A percentile compares a stretch with the other conserved stretches of the same genome.
Evolutionary conservation across 2,113 vertebrate genomes (phyloP).

Genomic region (Salvelinus alpinus): DNA sequence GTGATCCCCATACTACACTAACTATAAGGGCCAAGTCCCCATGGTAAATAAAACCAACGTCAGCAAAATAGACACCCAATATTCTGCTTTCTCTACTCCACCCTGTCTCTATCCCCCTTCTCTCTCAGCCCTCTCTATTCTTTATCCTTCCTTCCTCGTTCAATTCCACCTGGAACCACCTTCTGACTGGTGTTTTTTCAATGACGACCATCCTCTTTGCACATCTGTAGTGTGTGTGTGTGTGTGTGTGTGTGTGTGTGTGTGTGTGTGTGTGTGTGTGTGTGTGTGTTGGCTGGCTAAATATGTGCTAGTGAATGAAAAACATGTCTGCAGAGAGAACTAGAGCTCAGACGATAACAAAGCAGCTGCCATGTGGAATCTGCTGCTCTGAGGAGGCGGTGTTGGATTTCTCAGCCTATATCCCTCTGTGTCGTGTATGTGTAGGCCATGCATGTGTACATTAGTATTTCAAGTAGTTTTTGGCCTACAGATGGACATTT

Average conservation of each 20-base stretch:
- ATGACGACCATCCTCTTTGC: too few species aligned
- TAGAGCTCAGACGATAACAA: conserved; percentile 5
- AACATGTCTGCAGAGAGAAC: background rate
- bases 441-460: background rate
- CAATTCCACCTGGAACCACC: too few species aligned
- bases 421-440: background rate
- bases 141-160: background rate
- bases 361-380: conserved; percentile 7
- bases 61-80: too few species aligned
- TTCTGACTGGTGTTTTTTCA: too few species aligned
- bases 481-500: too few species aligned
- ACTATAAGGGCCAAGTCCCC: too few species aligned
- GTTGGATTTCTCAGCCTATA: conserved; percentile 7
- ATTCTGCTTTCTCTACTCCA: too few species aligned
- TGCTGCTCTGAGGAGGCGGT: conserved; percentile 1
- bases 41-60: too few species aligned
- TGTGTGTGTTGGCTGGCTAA: background rate
- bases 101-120: background rate
- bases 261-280: too few species aligned
- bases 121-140: background rate
- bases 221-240: background rate
- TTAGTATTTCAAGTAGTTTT: too few species aligned
- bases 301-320: background rate
- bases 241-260: conserved; percentile 2
- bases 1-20: too few species aligned